A percentile compares a stretch with the other conserved stretches of the same genome.
These are phyloP conservation scores for Hoplostethus atlanticus DNA, from an alignment of 2,797 vertebrate species.

Conservation along the genomic window DNA sequence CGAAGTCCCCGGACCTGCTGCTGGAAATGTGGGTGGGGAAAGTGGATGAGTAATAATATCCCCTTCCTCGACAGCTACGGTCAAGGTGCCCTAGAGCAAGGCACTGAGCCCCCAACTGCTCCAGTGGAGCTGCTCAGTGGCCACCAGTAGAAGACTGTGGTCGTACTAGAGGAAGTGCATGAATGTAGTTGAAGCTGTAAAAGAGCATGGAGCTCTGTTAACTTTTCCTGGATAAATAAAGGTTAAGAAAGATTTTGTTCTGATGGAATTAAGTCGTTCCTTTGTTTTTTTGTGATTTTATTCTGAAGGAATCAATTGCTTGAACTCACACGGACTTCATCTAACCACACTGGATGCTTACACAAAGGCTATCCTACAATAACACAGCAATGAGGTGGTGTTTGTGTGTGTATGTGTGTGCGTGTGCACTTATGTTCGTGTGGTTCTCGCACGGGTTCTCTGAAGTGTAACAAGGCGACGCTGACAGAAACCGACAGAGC, in stretches of 20 bases:
- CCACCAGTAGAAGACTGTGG: too few relatives aligned
- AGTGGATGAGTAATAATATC: too few relatives aligned
- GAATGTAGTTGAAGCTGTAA: too few relatives aligned
- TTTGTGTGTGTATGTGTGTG: conserved; percentile 4
- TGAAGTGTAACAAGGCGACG: conserved; percentile 68
- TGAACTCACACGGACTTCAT: conserved; percentile 4
- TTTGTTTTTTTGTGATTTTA: background rate
- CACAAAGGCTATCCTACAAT: background rate
- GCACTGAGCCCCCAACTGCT: too few relatives aligned
- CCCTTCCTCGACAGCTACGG: too few relatives aligned
- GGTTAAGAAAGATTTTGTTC: background rate
- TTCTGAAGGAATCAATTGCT: background rate
- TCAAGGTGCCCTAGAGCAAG: too few relatives aligned
- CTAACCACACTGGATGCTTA: background rate
- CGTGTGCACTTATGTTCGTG: conserved; percentile 16
- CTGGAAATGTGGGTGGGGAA: too few relatives aligned
- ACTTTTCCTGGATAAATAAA: background rate
- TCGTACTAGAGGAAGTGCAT: too few relatives aligned
- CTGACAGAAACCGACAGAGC: conserved; percentile 58
- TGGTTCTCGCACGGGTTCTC: conserved; percentile 53
- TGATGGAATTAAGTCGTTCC: background rate
- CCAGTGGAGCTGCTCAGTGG: too few relatives aligned
- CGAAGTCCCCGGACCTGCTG: too few relatives aligned
- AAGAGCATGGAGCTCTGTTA: background rate
- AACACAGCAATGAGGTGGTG: conserved; percentile 1